Evolutionary conservation across 2,797 vertebrate species (phyloP).

Genomic region (Pantherophis alleghaniensis): DNA sequence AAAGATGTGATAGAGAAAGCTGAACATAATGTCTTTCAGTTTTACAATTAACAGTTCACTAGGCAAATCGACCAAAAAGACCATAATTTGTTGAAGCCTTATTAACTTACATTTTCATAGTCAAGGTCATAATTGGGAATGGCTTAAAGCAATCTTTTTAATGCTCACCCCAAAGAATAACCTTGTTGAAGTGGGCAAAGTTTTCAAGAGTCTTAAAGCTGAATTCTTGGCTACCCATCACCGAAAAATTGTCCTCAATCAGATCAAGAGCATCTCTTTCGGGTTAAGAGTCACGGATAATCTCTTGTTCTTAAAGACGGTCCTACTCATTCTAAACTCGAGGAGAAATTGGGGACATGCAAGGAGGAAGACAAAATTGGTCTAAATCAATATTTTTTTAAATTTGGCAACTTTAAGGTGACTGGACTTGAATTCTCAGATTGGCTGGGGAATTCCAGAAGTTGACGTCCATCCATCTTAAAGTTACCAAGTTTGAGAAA

Average conservation of each 20-base stretch:
- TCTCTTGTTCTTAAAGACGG: background rate
- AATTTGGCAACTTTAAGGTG: background rate
- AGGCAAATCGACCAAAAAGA: conserved; percentile 84
- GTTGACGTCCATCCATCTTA: background rate
- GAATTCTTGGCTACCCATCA: conserved; percentile 40
- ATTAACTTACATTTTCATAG: conserved; percentile 85
- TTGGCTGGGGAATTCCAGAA: background rate
- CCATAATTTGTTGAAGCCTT: conserved; percentile 86
- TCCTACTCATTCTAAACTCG: background rate
- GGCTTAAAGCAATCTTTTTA: conserved; percentile 75
- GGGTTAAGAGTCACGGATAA: background rate
- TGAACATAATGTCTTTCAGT: conserved; percentile 86
- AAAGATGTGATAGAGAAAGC: conserved; percentile 85
- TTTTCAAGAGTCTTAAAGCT: conserved; percentile 48
- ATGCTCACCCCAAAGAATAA: conserved; percentile 69
- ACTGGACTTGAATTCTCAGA: background rate
- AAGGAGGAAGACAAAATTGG: background rate
- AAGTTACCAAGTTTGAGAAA: background rate
- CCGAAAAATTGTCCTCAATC: background rate
- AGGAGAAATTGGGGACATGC: background rate
- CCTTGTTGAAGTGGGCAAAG: conserved; percentile 67
- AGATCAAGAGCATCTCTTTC: background rate
- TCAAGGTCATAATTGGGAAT: conserved; percentile 84
- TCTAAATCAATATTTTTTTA: background rate
- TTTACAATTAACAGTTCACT: conserved; percentile 90